Base-by-base conservation (phyloP, 1,140 invertebrate genomes). In the Charaxes varanes region DNA sequence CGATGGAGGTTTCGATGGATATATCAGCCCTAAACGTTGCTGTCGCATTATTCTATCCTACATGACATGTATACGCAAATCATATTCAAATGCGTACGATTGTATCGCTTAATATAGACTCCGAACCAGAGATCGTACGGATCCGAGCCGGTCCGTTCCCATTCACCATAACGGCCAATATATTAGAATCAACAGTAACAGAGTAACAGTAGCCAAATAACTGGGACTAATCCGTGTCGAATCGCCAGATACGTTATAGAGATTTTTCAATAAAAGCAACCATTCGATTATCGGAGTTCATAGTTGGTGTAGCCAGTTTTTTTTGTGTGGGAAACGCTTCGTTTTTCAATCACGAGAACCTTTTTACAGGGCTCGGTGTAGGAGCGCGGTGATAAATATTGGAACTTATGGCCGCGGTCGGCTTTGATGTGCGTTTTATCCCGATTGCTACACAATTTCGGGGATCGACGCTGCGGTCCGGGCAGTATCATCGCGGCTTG, bases 181-280 rank as follows among this genome's bases (percentile, higher is more conserved):
- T 72, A 38, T 78, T 64, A 74, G 73, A 64, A 68, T 78, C 59
- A 74, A 69, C 60, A 62, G 56, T 62, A 60, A 62, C 72, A 66
- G 72, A 62, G 56, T 62, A 60, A 62, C 72, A 66, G 72, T 77
- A 70, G 68, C 70, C 60, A 64, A 70, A 70, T 61, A 71, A 63
- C 62, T 64, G 24, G 45, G 40, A 46, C 45, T 77, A 73, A 77
- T 77, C 72, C 64, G 62, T 63, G 53, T 71, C 66, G 53, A 73
- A 74, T 74, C 63, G 61, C 38, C 53, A 44, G 56, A 53, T 45
- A 52, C 44, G 42, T 53, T 51, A 45, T 43, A 50, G 51, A 66
- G 58, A 61, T 62, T 66, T 70, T 74, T 72, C 68, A 76, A 71
- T 70, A 70, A 68, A 57, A 60, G 46, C 61, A 60, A 44, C 43